These are phyloP conservation scores for Sapajus apella DNA, from an alignment of 2,113 vertebrate species.

Conservation along the genomic window DNA sequence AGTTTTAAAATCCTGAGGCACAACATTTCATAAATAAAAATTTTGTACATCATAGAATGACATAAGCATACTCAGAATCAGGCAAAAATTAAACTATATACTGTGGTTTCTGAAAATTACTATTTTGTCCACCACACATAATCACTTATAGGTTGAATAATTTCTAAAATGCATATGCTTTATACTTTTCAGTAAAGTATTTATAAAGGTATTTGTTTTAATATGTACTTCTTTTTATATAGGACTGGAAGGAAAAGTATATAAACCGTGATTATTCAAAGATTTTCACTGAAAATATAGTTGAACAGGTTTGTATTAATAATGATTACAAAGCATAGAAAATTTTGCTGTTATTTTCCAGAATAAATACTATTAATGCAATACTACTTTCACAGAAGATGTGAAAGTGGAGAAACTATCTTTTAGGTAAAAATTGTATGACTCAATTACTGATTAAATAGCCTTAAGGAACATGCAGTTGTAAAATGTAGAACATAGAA, in stretches of 20 bases:
- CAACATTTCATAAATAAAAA: neutral
- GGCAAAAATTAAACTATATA: neutral
- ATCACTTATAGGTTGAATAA: neutral
- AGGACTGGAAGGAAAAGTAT: slow-evolving; percentile 99
- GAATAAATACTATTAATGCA: neutral
- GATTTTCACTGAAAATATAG: slow-evolving; percentile 95
- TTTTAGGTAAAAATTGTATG: neutral
- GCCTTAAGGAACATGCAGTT: neutral
- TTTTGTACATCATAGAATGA: neutral
- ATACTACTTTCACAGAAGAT: neutral
- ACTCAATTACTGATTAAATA: neutral
- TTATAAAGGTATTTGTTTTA: neutral
- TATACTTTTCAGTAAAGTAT: neutral
- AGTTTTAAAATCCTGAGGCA: neutral
- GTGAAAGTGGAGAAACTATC: neutral
- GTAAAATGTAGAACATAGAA: neutral
- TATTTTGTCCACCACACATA: neutral
- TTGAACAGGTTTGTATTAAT: slow-evolving; percentile 91
- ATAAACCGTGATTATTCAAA: slow-evolving; percentile 94
- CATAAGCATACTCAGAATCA: neutral
- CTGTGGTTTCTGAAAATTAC: neutral
- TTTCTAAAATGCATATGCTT: neutral
- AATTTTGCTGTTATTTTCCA: neutral
- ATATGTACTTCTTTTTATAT: slow-evolving; percentile 75
- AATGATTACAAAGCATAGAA: neutral